Evolutionary conservation across 2,113 vertebrate species (phyloP), one percentile per base, ranked within the genome.

Genomic region (Acrocephalus arundinaceus): DNA sequence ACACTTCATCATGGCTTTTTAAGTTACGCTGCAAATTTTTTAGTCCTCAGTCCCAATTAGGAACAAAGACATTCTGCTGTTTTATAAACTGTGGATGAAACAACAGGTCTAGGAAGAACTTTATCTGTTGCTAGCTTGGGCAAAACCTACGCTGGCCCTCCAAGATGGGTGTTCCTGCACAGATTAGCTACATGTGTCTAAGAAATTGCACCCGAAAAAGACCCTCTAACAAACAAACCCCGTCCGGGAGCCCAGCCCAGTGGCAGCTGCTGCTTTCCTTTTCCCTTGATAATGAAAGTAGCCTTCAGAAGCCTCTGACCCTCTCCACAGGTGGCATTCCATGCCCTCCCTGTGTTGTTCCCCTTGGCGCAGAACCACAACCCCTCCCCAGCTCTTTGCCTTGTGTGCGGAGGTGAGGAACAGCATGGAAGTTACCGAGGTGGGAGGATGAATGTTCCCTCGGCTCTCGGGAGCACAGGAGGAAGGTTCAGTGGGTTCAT

Each of bases 291-390:
- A 19, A 76, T 6, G 61, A 70, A 77, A 76, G 67, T 8, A 77
- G 39, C 84, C 63, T 65, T 30, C 31, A 28, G 74, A 41, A 82
- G 22, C 79, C 49, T 43, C 16, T 1, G 2, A 19, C 35, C 25
- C 15, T 68, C 68, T 37, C 39, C 21, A 6, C 58, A 31, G 9
- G 2, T 68, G 61, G 5, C 5, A 16, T 41, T 79, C 51, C 22
- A 3, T 31, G 31, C 57, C 48, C 18, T 12, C 5, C 13, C n/a
- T 10, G 4, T 0, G 0, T 45, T 0, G 0, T 7, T 49, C 13
- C 35, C 20, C 72, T 70, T 4, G n/a, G 45, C 4, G 1, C 37
- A 18, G 68, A 71, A 10, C 46, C 0, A 0, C 0, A 3, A 6
- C 8, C 30, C 13, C 23, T 67, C 8, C 46, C 52, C 33, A 33